Base-by-base conservation (phyloP, 1,140 invertebrate genomes). In the Neoseiulus cucumeris region DNA sequence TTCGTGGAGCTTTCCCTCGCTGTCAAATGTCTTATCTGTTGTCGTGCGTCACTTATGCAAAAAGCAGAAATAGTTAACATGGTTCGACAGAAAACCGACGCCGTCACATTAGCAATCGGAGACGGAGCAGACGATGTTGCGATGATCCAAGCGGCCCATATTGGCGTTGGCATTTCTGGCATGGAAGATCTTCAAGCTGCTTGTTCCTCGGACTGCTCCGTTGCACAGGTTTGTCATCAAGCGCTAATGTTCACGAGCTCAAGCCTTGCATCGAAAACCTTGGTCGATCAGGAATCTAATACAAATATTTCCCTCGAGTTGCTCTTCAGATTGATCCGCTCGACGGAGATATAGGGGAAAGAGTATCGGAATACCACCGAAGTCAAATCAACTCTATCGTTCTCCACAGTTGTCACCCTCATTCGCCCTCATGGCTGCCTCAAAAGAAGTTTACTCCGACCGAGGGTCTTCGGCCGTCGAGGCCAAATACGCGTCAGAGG, bases 81-180 rank as follows among this genome's bases (percentile, higher is more conserved):
- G 72, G 88, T 98, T 0, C 92, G 91, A 1, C 77, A 78, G 67
- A 82, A 85, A 68, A 92, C 89, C 9, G 85, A 88, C 65, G 81
- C 85, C 1, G 89, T 98, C 1, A 94, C 92, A 30, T 78, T 98
- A 69, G 94, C 95, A 1, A 95, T 99, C 72, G 95, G 96, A 12
- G 95, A 98, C 80, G 95, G 96, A 9, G 95, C 96, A 51, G 99
- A 99, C 78, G 96, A 99, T 79, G 95, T 99, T 33, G 94, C 95
- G 12, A 98, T 98, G 95, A 98, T 98, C 12, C 47, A 79, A 74
- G 77, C 81, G 47, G 82, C 81, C 30, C 78, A 83, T 76, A 80
- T 82, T 65, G 96, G 95, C 64, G 85, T 99, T 69, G 96, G 95
- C 64, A 98, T 99, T 72, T 95, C 91, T 39, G 96, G 96, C n/a